Conservation (phyloP, 2,797 vertebrate species). For the Buceros bicornis region DNA sequence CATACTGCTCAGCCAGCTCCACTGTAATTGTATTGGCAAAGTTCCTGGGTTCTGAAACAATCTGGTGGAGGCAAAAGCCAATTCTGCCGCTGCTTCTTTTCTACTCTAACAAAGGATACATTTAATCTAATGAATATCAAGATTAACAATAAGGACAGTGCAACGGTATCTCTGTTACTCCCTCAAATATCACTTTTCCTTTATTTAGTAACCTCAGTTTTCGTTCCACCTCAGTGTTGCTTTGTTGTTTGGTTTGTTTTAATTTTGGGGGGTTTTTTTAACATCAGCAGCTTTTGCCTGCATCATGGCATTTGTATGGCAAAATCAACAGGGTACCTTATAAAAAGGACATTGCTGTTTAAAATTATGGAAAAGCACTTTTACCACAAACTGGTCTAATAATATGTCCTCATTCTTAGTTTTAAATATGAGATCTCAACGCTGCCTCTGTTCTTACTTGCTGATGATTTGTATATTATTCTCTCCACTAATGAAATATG, state of each 20-base stretch:
- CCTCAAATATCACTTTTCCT: background rate
- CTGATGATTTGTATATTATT: background rate
- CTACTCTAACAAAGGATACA: slow-evolving; percentile 30
- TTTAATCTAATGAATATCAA: slow-evolving; percentile 46
- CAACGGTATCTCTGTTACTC: background rate
- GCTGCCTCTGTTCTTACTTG: background rate
- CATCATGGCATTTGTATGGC: background rate
- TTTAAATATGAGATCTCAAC: background rate
- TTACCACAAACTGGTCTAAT: background rate
- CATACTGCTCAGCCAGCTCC: background rate
- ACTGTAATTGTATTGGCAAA: slow-evolving; percentile 33
- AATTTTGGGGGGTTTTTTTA: background rate
- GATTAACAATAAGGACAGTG: background rate
- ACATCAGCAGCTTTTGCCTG: background rate
- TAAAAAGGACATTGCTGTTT: background rate
- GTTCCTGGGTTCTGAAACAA: slow-evolving; percentile 34
- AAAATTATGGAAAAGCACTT: background rate
- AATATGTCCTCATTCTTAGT: background rate
- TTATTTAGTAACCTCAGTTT: background rate
- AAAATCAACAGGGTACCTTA: background rate
- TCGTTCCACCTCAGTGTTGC: background rate
- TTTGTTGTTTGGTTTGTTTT: no score
- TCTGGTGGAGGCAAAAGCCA: slow-evolving; percentile 45
- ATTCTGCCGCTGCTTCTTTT: slow-evolving; percentile 31
- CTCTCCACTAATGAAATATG: background rate